phyloP scores from a whole-genome alignment of 2,113 vertebrate genomes.

The Enhydra lutris region DNA sequence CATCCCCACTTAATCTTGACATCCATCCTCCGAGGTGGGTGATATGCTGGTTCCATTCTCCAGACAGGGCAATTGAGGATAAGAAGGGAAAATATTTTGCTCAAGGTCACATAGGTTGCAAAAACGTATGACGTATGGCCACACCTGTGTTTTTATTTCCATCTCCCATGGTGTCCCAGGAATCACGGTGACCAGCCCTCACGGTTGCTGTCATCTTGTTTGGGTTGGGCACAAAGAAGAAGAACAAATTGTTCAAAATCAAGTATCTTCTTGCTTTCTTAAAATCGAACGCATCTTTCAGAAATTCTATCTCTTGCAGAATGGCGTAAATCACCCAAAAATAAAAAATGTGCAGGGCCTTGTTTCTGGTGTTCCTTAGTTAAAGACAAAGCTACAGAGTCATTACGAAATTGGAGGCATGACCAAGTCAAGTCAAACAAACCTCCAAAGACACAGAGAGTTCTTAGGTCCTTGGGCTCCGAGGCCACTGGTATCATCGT shows the following conservation, averaged over 20 bases:
- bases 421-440: background rate
- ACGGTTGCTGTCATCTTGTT: background rate
- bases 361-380: background rate
- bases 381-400: background rate
- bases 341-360: background rate
- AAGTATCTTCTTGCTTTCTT: background rate
- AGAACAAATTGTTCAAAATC: background rate
- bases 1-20: background rate
- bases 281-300: background rate
- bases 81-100: background rate
- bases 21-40: background rate
- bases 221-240: background rate
- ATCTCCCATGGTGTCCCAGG: background rate
- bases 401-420: background rate
- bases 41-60: background rate
- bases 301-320: background rate
- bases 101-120: background rate
- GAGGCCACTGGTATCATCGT: background rate
- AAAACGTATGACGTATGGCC: background rate
- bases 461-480: background rate
- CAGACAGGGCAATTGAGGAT: background rate
- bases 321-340: background rate
- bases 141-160: background rate
- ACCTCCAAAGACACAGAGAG: background rate
- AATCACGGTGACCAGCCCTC: background rate